Base-by-base conservation (phyloP, 2,113 vertebrate species). In the Phodopus roborovskii region DNA sequence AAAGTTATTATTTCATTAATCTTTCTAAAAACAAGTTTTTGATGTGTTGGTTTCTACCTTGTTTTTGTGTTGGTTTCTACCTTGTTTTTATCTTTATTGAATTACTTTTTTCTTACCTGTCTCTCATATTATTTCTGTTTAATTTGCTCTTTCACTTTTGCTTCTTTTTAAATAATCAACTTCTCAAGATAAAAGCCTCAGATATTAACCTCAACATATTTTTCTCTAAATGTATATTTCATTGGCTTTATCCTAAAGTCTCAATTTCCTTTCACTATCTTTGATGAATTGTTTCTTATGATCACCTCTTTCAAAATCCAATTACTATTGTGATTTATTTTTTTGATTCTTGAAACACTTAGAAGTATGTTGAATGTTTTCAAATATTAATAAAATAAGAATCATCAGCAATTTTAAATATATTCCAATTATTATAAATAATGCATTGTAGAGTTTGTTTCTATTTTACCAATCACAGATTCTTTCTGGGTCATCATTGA, bases 301-400 rank as follows among this genome's bases (percentile, higher is more conserved):
- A 60, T 74, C 24, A 82, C 42, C 53, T 33, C 48, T 2, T 83
- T 86, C 3, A 96, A 94, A 95, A 77, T 93, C 28, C 95, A 74
- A 74, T 42, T 92, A 89, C 10, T 42, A 4, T 77, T 89, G 9
- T 73, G 10, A 19, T 50, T 50, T 53, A 78, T 17, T 33, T 53
- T 53, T 53, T 78, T 30, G 16, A 53, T 53, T 3, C 45, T 77
- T 95, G 53, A 26, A 56, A 64, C 70, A 75, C 68, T 93, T 93
- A 79, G 13, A 94, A 39, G 13, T 62, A 20, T 83, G 11, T 42
- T 66, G 2, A 8, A n/a, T 24, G 3, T 28, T 78, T 97, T 20
- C 6, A 84, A n/a, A 62, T 81, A 85, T 89, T 84, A n/a, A 90
- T n/a, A 88, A 22, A 71, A 83, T 62, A 45, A 70, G 11, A 42